These are phyloP conservation scores for Pocota personata DNA, from an alignment of 2,888 invertebrate species.

Conservation along the genomic window DNA sequence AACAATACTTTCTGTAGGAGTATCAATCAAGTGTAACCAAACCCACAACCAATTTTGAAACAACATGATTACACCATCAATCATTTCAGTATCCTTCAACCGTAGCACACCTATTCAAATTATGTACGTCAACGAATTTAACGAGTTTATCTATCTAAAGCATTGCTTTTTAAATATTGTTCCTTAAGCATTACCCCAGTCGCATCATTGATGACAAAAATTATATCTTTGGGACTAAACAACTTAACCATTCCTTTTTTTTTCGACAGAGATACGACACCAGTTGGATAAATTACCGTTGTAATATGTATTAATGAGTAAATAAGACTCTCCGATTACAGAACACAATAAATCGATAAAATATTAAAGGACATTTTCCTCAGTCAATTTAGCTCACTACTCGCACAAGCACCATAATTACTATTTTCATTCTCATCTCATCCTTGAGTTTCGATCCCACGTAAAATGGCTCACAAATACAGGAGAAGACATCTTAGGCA, in stretches of 20 bases:
- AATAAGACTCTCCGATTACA: background rate
- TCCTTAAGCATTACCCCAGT: background rate
- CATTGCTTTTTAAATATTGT: background rate
- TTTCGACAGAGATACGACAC: background rate
- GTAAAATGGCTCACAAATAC: background rate
- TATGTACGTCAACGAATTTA: background rate
- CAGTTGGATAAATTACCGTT: conserved; percentile 12
- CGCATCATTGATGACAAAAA: conserved; percentile 16
- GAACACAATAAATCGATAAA: conserved; percentile 30
- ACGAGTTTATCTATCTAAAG: background rate
- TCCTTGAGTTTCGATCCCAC: background rate
- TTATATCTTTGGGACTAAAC: background rate
- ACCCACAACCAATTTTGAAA: background rate
- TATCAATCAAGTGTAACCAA: background rate
- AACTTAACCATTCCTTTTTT: background rate
- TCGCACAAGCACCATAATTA: background rate
- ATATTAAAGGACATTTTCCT: conserved; percentile 8
- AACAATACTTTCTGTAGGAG: background rate
- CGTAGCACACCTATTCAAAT: background rate
- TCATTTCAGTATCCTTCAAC: background rate
- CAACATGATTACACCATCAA: background rate
- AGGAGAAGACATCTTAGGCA: background rate
- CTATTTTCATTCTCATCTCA: background rate
- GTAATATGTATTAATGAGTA: conserved; percentile 13
- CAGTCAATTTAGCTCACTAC: background rate